phyloP scores from a whole-genome alignment of 2,888 invertebrate genomes.

The Noctua janthe region DNA sequence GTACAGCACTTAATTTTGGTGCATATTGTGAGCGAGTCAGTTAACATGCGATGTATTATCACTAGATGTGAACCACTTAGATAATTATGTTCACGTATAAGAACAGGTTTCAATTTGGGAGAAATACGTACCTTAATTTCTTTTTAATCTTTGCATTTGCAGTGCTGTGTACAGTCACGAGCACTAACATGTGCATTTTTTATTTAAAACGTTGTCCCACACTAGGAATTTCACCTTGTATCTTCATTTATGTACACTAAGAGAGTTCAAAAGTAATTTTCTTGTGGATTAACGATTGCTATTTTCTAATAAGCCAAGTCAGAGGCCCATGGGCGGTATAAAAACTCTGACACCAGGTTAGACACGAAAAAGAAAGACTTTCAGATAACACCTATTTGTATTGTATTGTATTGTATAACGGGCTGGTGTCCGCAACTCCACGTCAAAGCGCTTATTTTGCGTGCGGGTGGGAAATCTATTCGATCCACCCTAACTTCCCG shows the following conservation, averaged over 20 bases:
- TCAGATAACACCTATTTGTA: not conserved
- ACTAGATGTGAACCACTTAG: not conserved
- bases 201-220: no score
- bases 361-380: not conserved
- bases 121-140: not conserved
- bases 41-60: constrained; percentile 38
- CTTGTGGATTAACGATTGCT: not conserved
- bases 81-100: not conserved
- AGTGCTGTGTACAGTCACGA: not conserved
- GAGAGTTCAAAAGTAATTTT: not conserved
- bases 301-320: not conserved
- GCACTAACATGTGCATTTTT: not conserved
- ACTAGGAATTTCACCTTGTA: no score
- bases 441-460: no score
- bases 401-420: no score
- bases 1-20: constrained; percentile 69
- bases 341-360: no score
- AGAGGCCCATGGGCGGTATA: no score
- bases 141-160: no score
- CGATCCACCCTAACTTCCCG: no score
- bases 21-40: constrained; percentile 58
- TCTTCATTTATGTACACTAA: not conserved
- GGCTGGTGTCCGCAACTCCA: no score
- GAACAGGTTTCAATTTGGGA: not conserved
- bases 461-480: no score